Conservation (phyloP, 2,888 invertebrate species). For the Caenorhabditis panamensis region DNA sequence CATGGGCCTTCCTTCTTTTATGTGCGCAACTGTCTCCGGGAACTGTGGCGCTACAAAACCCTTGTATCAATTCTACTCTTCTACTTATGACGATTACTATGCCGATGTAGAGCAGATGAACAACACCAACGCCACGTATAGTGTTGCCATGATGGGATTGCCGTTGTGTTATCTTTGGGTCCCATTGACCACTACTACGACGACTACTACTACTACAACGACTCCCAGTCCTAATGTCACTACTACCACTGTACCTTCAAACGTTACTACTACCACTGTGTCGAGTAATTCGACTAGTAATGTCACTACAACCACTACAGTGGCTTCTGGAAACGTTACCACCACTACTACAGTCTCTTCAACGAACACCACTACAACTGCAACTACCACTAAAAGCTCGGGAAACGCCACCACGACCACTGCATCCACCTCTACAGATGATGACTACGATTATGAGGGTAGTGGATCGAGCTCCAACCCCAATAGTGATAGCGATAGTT, state of each 20-base stretch:
- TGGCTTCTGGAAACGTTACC: slow-evolving; percentile 8
- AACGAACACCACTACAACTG: slow-evolving; percentile 25
- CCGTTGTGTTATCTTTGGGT: slow-evolving; percentile 59
- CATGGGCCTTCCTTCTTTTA: slow-evolving; percentile 44
- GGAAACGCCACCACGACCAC: slow-evolving; percentile 4
- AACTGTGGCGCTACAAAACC: slow-evolving; percentile 64
- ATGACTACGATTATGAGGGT: slow-evolving; percentile 8
- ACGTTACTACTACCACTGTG: slow-evolving; percentile 30
- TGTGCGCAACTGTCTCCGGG: slow-evolving; percentile 57
- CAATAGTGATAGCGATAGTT: no score
- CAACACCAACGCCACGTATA: slow-evolving; percentile 46
- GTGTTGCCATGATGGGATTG: slow-evolving; percentile 40
- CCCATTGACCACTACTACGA: slow-evolving; percentile 43
- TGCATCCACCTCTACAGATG: not conserved
- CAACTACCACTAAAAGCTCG: not conserved
- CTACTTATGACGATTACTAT: slow-evolving; percentile 47
- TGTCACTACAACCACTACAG: slow-evolving; percentile 18
- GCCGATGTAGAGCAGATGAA: slow-evolving; percentile 36
- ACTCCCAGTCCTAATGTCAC: slow-evolving; percentile 19
- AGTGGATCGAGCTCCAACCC: no score
- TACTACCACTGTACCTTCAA: slow-evolving; percentile 21
- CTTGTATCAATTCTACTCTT: slow-evolving; percentile 60
- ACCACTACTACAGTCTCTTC: slow-evolving; percentile 17
- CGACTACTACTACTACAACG: slow-evolving; percentile 42
- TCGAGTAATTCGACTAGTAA: slow-evolving; percentile 19